Evolutionary conservation across 2,113 vertebrate genomes (phyloP).

Genomic region (Stegastes partitus): DNA sequence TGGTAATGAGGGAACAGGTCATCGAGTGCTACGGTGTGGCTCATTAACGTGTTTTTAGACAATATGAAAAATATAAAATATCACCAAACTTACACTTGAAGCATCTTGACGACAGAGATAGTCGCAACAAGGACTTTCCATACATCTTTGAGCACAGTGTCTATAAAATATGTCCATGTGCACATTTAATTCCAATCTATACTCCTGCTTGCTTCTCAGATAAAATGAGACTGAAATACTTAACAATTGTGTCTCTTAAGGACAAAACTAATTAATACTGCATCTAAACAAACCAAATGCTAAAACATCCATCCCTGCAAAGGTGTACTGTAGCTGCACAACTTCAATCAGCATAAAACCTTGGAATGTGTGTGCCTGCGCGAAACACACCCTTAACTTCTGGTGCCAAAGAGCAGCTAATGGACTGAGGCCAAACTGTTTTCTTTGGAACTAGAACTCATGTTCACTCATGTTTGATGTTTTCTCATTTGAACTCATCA

Average conservation of each 20-base stretch:
- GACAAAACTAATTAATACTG: background rate
- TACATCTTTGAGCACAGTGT: no score
- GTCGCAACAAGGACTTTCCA: no score
- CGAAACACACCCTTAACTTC: background rate
- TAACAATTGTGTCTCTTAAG: background rate
- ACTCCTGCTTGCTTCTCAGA: no score
- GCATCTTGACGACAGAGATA: no score
- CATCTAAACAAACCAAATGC: background rate
- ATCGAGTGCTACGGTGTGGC: no score
- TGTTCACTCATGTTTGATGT: background rate
- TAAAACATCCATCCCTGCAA: background rate
- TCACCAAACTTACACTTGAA: no score
- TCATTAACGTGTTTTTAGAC: no score
- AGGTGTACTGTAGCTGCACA: background rate
- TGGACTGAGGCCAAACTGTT: background rate
- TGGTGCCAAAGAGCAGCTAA: slow-evolving; percentile 36
- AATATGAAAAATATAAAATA: no score
- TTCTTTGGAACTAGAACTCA: slow-evolving; percentile 16
- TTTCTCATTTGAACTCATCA: slow-evolving; percentile 16
- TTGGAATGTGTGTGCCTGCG: background rate
- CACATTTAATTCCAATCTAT: no score
- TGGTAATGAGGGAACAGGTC: no score
- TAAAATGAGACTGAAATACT: background rate
- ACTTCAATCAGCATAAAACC: background rate
- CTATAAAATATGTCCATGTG: no score